Base-by-base conservation (phyloP, 2,888 invertebrate genomes). In the Hemaris fuciformis region DNA sequence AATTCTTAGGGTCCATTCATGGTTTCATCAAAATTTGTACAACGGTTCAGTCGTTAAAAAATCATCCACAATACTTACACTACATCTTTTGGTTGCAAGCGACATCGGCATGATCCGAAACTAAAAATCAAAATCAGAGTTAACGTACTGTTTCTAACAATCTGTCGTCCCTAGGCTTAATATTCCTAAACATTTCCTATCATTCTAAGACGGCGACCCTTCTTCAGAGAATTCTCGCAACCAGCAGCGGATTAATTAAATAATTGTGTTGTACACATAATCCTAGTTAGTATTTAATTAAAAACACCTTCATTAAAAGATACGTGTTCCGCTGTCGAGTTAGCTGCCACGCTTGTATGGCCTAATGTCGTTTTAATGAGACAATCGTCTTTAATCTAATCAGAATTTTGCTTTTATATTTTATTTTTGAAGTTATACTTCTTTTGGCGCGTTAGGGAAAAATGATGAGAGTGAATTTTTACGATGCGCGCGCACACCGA, bases 101-200 rank as follows among this genome's bases (percentile, higher is more conserved):
- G n/a, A n/a, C n/a, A n/a, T n/a, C n/a, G n/a, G n/a, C n/a, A n/a
- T n/a, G n/a, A n/a, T n/a, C n/a, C n/a, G n/a, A n/a, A n/a, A n/a
- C n/a, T n/a, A n/a, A n/a, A n/a, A n/a, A n/a, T n/a, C n/a, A n/a
- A n/a, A n/a, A 7, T 10, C 0, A 42, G 57, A 20, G 25, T 57
- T 31, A 1, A 22, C 3, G 6, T 58, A 42, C 41, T 31, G 53
- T 10, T 18, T 1, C 3, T 1, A 27, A 15, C 27, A 18, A 31
- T 10, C 8, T 53, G 15, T 1, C 10, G 13, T 3, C 56, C 25
- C 46, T 34, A 59, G 68, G 69, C 72, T 75, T 75, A 77, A 79
- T 80, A 79, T 75, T 76, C 74, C 66, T 66, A 69, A 77, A 78
- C 77, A 78, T 76, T 77, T 73, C 78, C 75, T 79, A 79, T 76